Conservation (phyloP, 2,797 vertebrate species). For the Babyrousa celebensis region DNA sequence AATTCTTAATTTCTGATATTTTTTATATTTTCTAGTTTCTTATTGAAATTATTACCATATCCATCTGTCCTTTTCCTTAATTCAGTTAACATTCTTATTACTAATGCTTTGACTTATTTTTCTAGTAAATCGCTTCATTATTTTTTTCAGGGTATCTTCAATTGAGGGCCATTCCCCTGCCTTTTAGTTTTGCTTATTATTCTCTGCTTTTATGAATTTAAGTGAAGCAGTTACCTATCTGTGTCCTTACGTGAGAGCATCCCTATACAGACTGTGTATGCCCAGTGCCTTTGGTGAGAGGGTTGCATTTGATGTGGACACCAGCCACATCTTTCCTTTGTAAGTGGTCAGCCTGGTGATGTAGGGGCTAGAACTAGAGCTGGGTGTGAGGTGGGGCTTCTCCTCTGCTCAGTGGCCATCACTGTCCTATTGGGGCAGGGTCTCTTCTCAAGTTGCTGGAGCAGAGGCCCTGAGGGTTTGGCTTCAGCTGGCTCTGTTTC, state of each 20-base stretch:
- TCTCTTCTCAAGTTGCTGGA: not conserved
- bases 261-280: not conserved
- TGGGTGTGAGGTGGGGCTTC: not conserved
- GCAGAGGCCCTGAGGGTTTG: not conserved
- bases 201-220: not conserved
- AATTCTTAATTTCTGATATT: too few species aligned
- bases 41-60: too few species aligned
- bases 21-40: too few species aligned
- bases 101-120: not conserved
- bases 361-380: not conserved
- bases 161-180: not conserved
- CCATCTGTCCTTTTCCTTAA: not conserved
- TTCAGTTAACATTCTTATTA: not conserved
- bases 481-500: not conserved
- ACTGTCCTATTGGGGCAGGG: not conserved
- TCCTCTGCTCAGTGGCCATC: not conserved
- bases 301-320: not conserved
- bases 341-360: too few species aligned
- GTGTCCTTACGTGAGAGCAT: not conserved
- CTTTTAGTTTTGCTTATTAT: not conserved
- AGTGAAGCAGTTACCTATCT: not conserved
- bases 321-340: not conserved
- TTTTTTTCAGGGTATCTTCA: not conserved
- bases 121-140: not conserved
- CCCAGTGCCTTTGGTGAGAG: not conserved